A percentile compares a stretch with the other conserved stretches of the same genome.
phyloP scores from a whole-genome alignment of 2,113 vertebrate genomes.

The Sceloporus tristichus region DNA sequence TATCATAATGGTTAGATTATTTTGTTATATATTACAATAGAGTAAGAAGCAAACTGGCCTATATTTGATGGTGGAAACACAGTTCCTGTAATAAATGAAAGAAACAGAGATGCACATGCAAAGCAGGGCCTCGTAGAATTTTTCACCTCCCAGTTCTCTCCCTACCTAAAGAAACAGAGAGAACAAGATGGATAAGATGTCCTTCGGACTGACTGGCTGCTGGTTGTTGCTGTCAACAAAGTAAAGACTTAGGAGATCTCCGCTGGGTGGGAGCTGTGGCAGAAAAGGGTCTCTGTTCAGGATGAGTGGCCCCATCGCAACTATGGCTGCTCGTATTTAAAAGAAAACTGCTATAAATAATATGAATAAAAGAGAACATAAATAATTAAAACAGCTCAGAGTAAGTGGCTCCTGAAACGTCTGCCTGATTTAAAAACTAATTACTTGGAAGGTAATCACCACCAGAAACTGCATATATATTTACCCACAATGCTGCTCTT shows the following conservation, averaged over 20 bases:
- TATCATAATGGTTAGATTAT: not conserved
- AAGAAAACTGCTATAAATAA: constrained; percentile 58
- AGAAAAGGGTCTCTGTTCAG: not conserved
- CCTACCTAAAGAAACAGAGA: not conserved
- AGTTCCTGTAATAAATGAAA: not conserved
- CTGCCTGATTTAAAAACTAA: constrained; percentile 78
- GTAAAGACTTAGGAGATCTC: not conserved
- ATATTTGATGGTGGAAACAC: not conserved
- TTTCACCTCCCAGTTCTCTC: not conserved
- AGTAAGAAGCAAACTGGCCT: not conserved
- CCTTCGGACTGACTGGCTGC: too few species aligned
- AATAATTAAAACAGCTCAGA: constrained; percentile 74
- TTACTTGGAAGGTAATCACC: constrained; percentile 66
- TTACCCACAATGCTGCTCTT: constrained; percentile 59
- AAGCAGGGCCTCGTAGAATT: not conserved
- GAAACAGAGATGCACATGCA: not conserved
- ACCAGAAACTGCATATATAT: constrained; percentile 44
- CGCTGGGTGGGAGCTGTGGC: not conserved
- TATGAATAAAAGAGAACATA: constrained; percentile 62
- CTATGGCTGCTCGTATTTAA: not conserved
- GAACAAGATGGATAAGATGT: not conserved
- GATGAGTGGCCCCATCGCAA: not conserved
- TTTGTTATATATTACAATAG: not conserved
- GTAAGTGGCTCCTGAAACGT: constrained; percentile 65
- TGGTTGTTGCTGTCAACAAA: not conserved